A percentile compares a stretch with the other conserved stretches of the same genome.
These are phyloP conservation scores for Ctenomys sociabilis DNA, from an alignment of 2,113 vertebrate species.

Conservation along the genomic window DNA sequence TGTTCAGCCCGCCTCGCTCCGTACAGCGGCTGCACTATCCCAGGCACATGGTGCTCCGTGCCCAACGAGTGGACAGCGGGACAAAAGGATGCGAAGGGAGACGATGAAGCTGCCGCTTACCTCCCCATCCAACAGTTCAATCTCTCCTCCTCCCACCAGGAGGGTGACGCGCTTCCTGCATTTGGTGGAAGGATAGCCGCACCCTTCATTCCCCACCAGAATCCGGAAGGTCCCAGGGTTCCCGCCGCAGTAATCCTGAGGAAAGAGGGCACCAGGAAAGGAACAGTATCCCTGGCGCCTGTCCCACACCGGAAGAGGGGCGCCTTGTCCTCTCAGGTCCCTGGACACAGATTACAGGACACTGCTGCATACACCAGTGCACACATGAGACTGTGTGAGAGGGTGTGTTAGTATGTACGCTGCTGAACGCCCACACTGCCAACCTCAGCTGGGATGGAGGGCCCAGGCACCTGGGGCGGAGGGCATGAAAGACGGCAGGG, in stretches of 20 bases:
- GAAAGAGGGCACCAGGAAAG: background rate
- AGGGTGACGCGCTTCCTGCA: slow-evolving; percentile 92
- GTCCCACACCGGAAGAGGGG: background rate
- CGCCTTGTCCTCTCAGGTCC: background rate
- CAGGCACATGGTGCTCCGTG: fast-evolving
- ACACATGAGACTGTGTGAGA: background rate
- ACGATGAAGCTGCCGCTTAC: slow-evolving; percentile 81
- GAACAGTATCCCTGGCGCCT: background rate
- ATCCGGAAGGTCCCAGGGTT: slow-evolving; percentile 92
- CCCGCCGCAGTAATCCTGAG: slow-evolving; percentile 92
- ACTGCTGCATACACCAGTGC: background rate
- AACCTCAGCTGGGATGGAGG: background rate
- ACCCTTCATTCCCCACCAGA: slow-evolving; percentile 93
- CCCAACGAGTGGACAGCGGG: background rate
- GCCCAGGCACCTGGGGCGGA: background rate
- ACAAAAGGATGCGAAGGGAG: fast-evolving
- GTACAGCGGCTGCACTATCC: background rate
- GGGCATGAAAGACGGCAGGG: background rate
- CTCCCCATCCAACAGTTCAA: slow-evolving; percentile 90
- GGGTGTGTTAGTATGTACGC: fast-evolving
- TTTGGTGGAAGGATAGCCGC: slow-evolving; percentile 90
- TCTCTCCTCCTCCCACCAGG: slow-evolving; percentile 90
- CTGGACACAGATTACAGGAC: background rate
- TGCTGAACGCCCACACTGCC: background rate
- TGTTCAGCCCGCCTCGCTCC: fast-evolving